Evolutionary conservation across 2,797 vertebrate genomes (phyloP), one percentile per base, ranked within the genome.

Genomic region (Cottoperca gobio): DNA sequence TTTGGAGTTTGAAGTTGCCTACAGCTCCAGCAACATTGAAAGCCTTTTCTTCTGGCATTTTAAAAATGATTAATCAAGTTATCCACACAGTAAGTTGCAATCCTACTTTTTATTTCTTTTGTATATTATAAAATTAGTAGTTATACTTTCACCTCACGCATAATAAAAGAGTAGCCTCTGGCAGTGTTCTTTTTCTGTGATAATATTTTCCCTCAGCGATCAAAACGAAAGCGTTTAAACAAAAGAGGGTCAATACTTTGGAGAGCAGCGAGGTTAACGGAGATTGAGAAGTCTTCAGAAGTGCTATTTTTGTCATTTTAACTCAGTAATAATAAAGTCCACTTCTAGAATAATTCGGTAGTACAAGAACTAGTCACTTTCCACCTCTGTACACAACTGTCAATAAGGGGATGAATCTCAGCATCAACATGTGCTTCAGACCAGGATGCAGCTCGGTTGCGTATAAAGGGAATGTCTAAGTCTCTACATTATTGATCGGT

Each of bases 391-490:
- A 60, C 23, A 57, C 46, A 26, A 3, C 54, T 40, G 43, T 66
- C 79, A 19, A 66, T 52, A 46, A 60, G 10, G 48, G 24, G 60
- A 65, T 71, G 43, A 73, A 65, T 70, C 48, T 74, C 65, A 73
- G 40, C 37, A 33, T 66, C 45, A 14, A 23, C 1, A 11, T 86
- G 82, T 85, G 82, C 84, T 87, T 86, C 55, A 28, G 45, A 82
- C 26, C 81, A 70, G 59, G 63, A 76, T 65, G 71, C 62, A 77
- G 75, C 61, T 57, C 9, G 14, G 50, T 62, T 62, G 45, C 54
- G 69, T 23, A 66, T 55, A 70, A 68, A 73, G 76, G 88, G 83
- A 88, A 78, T 70, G 61, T 84, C 52, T 52, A 74, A 71, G 66
- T 81, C 77, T 81, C 58, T 68, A 70, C 40, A 5, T 62, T 55